These are phyloP conservation scores for Periophthalmodon schlosseri DNA, from an alignment of 2,113 vertebrate genomes.

Conservation along the genomic window DNA sequence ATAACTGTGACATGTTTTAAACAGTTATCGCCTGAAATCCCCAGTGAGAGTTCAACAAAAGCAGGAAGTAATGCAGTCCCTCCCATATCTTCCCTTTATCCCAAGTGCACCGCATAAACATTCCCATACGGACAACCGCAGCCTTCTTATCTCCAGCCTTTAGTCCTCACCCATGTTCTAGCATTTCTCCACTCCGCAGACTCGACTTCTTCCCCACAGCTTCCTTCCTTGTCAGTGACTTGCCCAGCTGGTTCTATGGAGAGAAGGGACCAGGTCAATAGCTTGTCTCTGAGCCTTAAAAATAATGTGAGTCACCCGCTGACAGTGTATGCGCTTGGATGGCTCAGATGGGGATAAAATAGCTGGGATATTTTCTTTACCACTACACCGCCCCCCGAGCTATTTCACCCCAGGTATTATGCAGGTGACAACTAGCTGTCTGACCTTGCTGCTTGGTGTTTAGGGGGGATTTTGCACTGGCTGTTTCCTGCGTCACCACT, in stretches of 20 bases:
- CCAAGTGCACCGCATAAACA: conserved; percentile 11
- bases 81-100: conserved; percentile 12
- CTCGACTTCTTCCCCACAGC: conserved; percentile 45
- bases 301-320: conserved; percentile 71
- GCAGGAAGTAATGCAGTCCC: not conserved
- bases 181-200: conserved; percentile 21
- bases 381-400: not conserved
- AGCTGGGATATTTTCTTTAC: conserved; percentile 55
- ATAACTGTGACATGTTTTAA: not conserved
- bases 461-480: conserved; percentile 12
- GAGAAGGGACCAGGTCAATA: conserved; percentile 69
- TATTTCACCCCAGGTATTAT: conserved; percentile 32
- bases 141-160: conserved; percentile 30
- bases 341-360: conserved; percentile 53
- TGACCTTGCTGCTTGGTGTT: conserved; percentile 57
- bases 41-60: conserved; percentile 5
- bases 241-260: conserved; percentile 51
- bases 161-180: conserved; percentile 19
- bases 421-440: conserved; percentile 52
- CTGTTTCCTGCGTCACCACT: conserved; percentile 40
- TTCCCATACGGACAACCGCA: conserved; percentile 18
- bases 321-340: conserved; percentile 59
- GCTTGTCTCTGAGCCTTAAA: conserved; percentile 71
- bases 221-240: conserved; percentile 64
- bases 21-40: conserved; percentile 10